A percentile compares a stretch with the other conserved stretches of the same genome.
phyloP scores from a whole-genome alignment of 2,113 vertebrate species.

The Megalops atlanticus region DNA sequence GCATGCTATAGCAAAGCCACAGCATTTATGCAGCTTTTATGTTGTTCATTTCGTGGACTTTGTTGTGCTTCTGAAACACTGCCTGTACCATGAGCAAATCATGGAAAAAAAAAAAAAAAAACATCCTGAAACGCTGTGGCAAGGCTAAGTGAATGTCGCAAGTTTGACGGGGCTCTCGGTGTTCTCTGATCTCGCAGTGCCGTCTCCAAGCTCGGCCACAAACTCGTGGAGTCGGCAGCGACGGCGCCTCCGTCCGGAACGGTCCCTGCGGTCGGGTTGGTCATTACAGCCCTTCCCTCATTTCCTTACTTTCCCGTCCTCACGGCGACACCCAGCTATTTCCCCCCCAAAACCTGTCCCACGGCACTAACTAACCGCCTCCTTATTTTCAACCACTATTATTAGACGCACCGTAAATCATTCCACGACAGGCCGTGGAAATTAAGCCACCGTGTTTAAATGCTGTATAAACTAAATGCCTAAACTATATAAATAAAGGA shows the following conservation, averaged over 20 bases:
- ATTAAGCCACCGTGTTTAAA: not conserved
- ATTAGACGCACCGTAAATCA: not conserved
- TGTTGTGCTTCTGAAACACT: not conserved
- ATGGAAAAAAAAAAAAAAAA: not conserved
- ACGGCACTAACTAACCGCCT: not conserved
- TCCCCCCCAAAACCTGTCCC: not conserved
- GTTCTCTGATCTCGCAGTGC: conserved; percentile 54
- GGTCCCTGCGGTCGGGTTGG: conserved; percentile 51
- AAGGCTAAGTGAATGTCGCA: not conserved
- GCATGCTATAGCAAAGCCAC: not conserved
- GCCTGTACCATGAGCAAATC: not conserved
- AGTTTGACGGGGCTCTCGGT: not conserved
- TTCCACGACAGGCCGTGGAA: not conserved
- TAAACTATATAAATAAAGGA: too few species aligned
- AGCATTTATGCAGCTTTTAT: not conserved
- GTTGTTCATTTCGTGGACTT: not conserved
- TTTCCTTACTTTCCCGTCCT: not conserved
- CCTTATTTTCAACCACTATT: not conserved
- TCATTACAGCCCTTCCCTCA: conserved; percentile 3
- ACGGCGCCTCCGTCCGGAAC: conserved; percentile 45
- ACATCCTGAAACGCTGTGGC: not conserved
- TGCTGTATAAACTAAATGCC: too few species aligned
- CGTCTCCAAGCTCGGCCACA: conserved; percentile 76
- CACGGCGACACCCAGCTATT: not conserved
- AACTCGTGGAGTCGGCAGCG: conserved; percentile 69